Evolutionary conservation across 2,888 invertebrate species (phyloP), one percentile per base, ranked within the genome.

Genomic region (Cynaeus angustus): DNA sequence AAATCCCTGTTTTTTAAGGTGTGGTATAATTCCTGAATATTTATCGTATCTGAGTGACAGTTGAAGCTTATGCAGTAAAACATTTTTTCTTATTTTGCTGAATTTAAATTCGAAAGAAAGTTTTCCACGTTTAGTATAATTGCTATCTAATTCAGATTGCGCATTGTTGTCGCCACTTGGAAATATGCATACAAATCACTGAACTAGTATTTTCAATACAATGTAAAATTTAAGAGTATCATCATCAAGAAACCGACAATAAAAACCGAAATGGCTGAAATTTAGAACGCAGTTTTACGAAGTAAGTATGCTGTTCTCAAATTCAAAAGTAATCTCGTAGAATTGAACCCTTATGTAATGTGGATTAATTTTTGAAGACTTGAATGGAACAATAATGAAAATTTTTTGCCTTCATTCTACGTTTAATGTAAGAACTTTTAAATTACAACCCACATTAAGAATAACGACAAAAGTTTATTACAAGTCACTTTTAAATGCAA

Each of bases 31-130:
- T 46, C 45, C 59, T 46, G 59, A 45, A 59, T 30, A 59, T 59
- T 59, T 59, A 59, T 59, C 59, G 59, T 43, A 14, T 56, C 56
- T 59, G 59, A 59, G 59, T 59, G 59, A 59, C 46, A 59, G 45
- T 28, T 59, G 59, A 59, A 59, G 43, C 45, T 59, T 59, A 59
- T 59, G 43, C 45, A 45, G 30, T 59, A 45, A 45, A 43, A 59
- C 59, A 59, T 59, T 59, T 59, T 46, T 59, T 59, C 37, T 16
- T 59, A 59, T 33, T 59, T 30, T 8, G 41, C 26, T 10, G 10
- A 26, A 21, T 56, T 56, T 56, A 26, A 26, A 43, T 56, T 56
- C 37, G 26, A 38, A 43, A 1, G 1, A 21, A 37, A 37, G 37
- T 37, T 16, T 37, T 16, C 8, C 37, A 14, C n/a, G 10, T 8